Base-by-base conservation (phyloP, 2,797 vertebrate species). In the Selene dorsalis region DNA sequence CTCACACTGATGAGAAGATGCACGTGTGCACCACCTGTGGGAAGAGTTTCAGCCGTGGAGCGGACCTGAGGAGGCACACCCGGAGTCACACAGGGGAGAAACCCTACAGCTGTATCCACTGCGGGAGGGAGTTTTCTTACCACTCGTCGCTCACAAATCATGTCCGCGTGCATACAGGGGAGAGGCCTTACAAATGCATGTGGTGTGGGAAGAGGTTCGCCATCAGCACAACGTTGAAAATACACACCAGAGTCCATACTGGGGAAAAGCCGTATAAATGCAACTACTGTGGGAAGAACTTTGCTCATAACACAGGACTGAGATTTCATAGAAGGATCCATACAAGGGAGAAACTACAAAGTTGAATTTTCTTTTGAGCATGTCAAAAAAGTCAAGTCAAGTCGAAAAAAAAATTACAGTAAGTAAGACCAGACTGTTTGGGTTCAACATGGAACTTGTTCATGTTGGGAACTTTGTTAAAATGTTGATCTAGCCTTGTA, bases 221-320 rank as follows among this genome's bases (percentile, higher is more conserved):
- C 13, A 39, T 60, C 24, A 61, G 48, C 28, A 47, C 56, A 4
- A 64, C 57, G 11, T 10, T 79, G 67, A 75, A 72, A 45, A 62
- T 75, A 57, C 77, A 84, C 68, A 71, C 53, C 32, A 47, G 68
- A 28, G 47, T 71, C 17, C 82, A 84, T 18, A 76, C 82, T 0
- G 77, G 82, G 26, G 82, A 83, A n/a, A 83, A 70, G 53, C 82
- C 68, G 10, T 84, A 72, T 14, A 28, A 39, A 26, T 84, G 82
- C 24, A 17, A 22, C 11, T 39, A 45, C 26, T 84, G 82, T 48
- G 69, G 63, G 14, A 73, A 17, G 43, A 24, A 17, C 2, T 80
- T 80, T 35, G 59, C 55, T 43, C 68, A 75, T 16, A 58, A 24
- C 18, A 70, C 72, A 7, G 68, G 53, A 24, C 28, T 84, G 52